Base-by-base conservation (phyloP, 2,888 invertebrate species). In the Ormyrus rosae region DNA sequence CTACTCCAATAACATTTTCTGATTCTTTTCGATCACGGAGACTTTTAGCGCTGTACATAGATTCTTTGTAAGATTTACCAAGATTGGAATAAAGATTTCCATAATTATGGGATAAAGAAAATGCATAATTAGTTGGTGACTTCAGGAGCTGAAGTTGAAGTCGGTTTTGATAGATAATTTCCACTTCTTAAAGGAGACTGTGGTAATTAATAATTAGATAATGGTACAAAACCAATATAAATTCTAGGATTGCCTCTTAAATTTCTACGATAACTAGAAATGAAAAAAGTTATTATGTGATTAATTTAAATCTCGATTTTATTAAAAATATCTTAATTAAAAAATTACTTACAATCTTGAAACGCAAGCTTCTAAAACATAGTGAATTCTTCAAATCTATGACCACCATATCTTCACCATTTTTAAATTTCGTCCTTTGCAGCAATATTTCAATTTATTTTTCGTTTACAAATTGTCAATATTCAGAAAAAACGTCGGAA, bases 321-420 rank as follows among this genome's bases (percentile, higher is more conserved):
- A 19, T 19, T 19, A 19, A 19, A 19, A 19, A 19, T 58, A 48
- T 68, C 48, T 74, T 61, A 8, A 69, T 60, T 63, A 80, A 70
- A 64, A 70, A 78, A 65, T 64, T 61, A 87, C 86, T 81, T 78
- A 90, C 90, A 88, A 88, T 83, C 87, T 89, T 5, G 86, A 81
- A 19, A 88, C 86, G 71, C 87, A 86, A 2, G 90, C 90, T 83
- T 87, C 91, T 88, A 95, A 94, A 91, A 19, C 94, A 93, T 56
- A 96, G 88, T 85, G 94, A 93, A 90, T 96, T 96, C 87, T 95
- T 94, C 85, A 96, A 91, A 88, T 96, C 94, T 84, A 96, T 96
- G 13, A 13, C n/a, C n/a, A n/a, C n/a, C n/a, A n/a, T n/a, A n/a
- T n/a, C n/a, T n/a, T n/a, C 13, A 13, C 13, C 13, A 13, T 13